These are phyloP conservation scores for Dryocosmus kuriphilus DNA, from an alignment of 2,888 invertebrate genomes.

Conservation along the genomic window DNA sequence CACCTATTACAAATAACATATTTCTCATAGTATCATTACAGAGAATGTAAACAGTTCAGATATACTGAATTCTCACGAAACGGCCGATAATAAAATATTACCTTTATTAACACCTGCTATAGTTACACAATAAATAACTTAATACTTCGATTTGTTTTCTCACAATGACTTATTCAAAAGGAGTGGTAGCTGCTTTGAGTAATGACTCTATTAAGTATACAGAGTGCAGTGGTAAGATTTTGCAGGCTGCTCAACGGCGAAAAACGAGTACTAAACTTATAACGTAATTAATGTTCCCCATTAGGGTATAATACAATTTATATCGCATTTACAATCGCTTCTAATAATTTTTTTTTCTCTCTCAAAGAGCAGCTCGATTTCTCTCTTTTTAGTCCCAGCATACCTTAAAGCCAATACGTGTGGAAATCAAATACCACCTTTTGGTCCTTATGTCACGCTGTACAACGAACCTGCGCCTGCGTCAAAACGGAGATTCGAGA, in stretches of 20 bases:
- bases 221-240: conserved; percentile 25
- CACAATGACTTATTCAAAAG: conserved; percentile 33
- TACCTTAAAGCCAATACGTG: neutral
- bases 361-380: conserved; percentile 10
- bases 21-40: no score
- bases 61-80: neutral
- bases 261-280: conserved; percentile 26
- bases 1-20: no score
- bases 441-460: conserved; percentile 4
- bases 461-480: conserved; percentile 50
- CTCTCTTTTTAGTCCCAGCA: neutral
- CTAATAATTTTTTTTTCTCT: neutral
- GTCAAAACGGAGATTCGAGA: conserved; percentile 58
- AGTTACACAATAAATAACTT: neutral
- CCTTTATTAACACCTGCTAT: neutral
- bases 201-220: conserved; percentile 40
- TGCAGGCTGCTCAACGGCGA: conserved; percentile 20
- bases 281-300: conserved; percentile 37
- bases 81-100: neutral
- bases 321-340: conserved; percentile 18
- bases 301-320: conserved; percentile 36
- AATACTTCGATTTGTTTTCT: conserved; percentile 13
- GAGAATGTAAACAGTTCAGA: neutral
- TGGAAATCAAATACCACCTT: conserved; percentile 33
- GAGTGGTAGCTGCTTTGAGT: conserved; percentile 37